Percentiles rank a stretch among this genome's conserved stretches.
Conservation (phyloP, 2,888 invertebrate genomes). For the Pteria penguin region DNA sequence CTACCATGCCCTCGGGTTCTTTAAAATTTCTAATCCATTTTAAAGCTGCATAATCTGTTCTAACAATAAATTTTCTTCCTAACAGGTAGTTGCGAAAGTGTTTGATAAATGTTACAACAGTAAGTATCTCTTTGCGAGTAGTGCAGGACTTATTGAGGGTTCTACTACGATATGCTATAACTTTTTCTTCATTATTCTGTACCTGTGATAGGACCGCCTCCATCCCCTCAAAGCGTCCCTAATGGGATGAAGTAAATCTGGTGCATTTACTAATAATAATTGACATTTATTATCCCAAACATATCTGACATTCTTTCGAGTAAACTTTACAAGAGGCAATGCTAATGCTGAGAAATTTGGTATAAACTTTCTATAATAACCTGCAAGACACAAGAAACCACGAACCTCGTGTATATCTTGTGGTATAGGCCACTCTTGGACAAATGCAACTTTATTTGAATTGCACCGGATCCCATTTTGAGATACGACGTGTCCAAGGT, state of each 20-base stretch:
- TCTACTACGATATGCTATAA: slow-evolving; percentile 47
- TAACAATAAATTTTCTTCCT: slow-evolving; percentile 30
- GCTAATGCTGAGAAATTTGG: too few relatives aligned
- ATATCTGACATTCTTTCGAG: slow-evolving; percentile 23
- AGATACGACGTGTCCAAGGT: too few relatives aligned
- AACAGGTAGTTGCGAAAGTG: slow-evolving; percentile 52
- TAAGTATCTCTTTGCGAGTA: slow-evolving; percentile 43
- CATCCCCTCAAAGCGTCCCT: slow-evolving; percentile 34
- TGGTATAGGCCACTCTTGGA: slow-evolving; percentile 32
- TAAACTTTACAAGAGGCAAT: slow-evolving; percentile 23
- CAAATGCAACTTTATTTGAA: slow-evolving; percentile 12
- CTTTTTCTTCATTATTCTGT: slow-evolving; percentile 48
- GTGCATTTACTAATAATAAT: neutral
- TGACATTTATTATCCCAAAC: slow-evolving; percentile 23
- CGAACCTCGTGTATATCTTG: too few relatives aligned
- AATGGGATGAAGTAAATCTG: slow-evolving; percentile 26
- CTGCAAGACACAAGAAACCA: too few relatives aligned
- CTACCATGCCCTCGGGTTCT: too few relatives aligned
- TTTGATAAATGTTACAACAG: too few relatives aligned
- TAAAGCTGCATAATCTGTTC: too few relatives aligned
- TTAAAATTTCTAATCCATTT: too few relatives aligned
- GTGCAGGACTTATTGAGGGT: slow-evolving; percentile 40
- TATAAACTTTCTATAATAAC: too few relatives aligned
- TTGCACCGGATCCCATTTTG: too few relatives aligned
- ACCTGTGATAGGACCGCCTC: slow-evolving; percentile 48